Percentiles rank a stretch among this genome's conserved stretches.
These are phyloP conservation scores for Lepidochrysops patricia DNA, from an alignment of 2,888 invertebrate species.

Conservation along the genomic window DNA sequence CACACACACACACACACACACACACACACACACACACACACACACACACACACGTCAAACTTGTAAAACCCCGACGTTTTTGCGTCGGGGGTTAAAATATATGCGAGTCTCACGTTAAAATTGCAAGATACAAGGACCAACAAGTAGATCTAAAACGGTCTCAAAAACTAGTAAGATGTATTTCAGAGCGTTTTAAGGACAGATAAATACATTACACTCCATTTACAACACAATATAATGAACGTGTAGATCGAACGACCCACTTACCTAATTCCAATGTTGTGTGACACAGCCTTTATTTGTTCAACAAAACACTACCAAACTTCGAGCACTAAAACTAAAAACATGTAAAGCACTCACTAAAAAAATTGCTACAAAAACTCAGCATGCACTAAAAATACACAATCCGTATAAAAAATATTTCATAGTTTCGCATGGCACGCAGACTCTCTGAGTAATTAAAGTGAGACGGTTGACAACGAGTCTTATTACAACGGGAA, in stretches of 20 bases:
- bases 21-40: no score
- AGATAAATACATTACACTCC: neutral
- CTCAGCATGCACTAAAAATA: slow-evolving; percentile 11
- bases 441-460: slow-evolving; percentile 50
- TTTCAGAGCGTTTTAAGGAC: neutral
- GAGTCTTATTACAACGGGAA: slow-evolving; percentile 26
- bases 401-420: slow-evolving; percentile 36
- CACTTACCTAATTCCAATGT: neutral
- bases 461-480: slow-evolving; percentile 44
- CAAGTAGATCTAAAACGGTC: neutral
- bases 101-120: no score
- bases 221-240: neutral
- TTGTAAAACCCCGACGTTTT: no score
- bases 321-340: neutral
- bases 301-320: slow-evolving; percentile 6
- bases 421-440: slow-evolving; percentile 61
- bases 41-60: no score
- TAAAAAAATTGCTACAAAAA: neutral
- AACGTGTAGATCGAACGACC: neutral
- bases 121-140: no score
- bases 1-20: no score
- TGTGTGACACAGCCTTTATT: slow-evolving; percentile 5
- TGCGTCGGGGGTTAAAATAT: no score
- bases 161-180: neutral
- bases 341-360: neutral